phyloP scores from a whole-genome alignment of 2,888 invertebrate genomes.

The Smittia sp. region DNA sequence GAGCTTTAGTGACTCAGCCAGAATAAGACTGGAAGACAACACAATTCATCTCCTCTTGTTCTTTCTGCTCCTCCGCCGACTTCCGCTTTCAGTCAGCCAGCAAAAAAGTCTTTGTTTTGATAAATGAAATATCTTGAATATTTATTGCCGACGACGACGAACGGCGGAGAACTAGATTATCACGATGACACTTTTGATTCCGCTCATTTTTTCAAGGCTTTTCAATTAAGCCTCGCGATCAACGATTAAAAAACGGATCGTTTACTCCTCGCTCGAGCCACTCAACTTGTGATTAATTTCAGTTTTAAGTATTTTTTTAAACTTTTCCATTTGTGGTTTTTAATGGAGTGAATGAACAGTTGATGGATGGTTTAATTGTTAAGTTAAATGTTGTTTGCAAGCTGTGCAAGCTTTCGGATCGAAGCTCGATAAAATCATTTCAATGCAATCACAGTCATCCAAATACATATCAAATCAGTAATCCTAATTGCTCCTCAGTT shows the following conservation, averaged over 20 bases:
- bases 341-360: too few species aligned
- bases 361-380: too few species aligned
- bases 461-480: too few species aligned
- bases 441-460: too few species aligned
- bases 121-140: conserved; percentile 14
- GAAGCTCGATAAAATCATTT: too few species aligned
- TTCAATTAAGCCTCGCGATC: conserved; percentile 3
- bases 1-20: background rate
- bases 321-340: too few species aligned
- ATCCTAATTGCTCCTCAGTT: too few species aligned
- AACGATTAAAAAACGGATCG: background rate
- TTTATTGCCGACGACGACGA: background rate
- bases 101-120: background rate
- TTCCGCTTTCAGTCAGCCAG: conserved; percentile 4
- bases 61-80: background rate
- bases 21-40: background rate
- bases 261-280: too few species aligned
- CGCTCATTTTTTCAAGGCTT: background rate
- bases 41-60: background rate
- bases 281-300: too few species aligned
- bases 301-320: too few species aligned
- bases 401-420: too few species aligned
- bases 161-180: background rate
- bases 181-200: conserved; percentile 20
- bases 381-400: too few species aligned